Evolutionary conservation across 2,797 vertebrate species (phyloP), one percentile per base, ranked within the genome.

Genomic region (Thaleichthys pacificus): DNA sequence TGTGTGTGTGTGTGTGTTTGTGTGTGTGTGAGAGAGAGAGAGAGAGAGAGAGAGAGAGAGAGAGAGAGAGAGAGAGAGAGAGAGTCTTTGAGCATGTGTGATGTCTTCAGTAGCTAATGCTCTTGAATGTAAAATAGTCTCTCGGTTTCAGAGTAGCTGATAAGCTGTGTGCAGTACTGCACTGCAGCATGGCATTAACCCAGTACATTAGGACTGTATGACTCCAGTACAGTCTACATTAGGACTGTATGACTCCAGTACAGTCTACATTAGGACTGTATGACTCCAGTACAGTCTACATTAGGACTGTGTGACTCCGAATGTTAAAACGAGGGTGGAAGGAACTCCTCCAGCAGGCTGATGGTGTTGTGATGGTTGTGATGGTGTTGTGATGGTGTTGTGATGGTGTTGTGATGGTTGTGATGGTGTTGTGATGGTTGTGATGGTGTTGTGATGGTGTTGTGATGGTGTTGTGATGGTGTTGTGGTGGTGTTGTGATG

Each of bases 101-200:
- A 26, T 17, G 14, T 30, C 5, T 51, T 30, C 11, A 11, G n/a
- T n/a, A 57, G 72, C 77, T 80, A 75, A 78, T 76, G 79, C 77
- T 80, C 54, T 65, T 72, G 79, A 84, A 83, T 80, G 71, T 82
- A 72, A 86, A 90, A 80, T 87, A 82, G 85, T 90, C 78, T 80
- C 80, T 73, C 56, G 81, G 71, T 80, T 80, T 80, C 54, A 81
- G 71, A 86, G 66, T 70, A 72, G 72, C 68, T 78, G 81, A 79
- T 77, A 71, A 83, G 21, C 66, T 76, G 79, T 84, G 77, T 84
- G 83, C 24, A 51, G 47, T 56, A 21, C 9, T 9, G 22, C 83
- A 84, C 80, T 87, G 85, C 77, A 38, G 81, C 81, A 84, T 83
- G 42, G 42, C 42, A 47, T 3, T 47, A 47, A 47, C 3, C 11